Base-by-base conservation (phyloP, 2,113 vertebrate species). In the Athene noctua region DNA sequence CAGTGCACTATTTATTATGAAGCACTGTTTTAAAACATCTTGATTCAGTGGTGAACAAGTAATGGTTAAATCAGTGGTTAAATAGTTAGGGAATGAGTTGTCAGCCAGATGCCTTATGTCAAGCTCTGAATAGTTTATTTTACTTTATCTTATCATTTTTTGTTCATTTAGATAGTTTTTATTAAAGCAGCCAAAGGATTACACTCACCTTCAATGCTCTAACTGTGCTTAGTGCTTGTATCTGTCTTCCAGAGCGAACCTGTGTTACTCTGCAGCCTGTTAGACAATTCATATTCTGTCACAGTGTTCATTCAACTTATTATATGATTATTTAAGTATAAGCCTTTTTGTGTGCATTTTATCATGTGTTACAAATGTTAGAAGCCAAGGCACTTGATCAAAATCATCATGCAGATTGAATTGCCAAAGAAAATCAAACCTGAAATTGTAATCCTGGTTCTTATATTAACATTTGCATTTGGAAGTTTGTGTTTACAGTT, bases 221-320 rank as follows among this genome's bases (percentile, higher is more conserved):
- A 46, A 75, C 44, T 54, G 57, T 2, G 3, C 40, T 79, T 34
- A 51, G 38, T 58, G n/a, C 49, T 87, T 61, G 36, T 71, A 75
- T 93, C 44, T 80, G 44, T 85, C 61, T 94, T 81, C n/a, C 61
- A 78, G 57, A 58, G 40, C 81, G 61, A 93, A 79, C 34, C 46
- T 72, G 19, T 52, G n/a, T 88, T 66, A 20, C 36, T 86, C 72
- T 90, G 52, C 72, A 78, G 46, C 55, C 46, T 57, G 51, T n/a
- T 73, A 91, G 94, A 68, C 80, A 93, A 94, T 91, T 95, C 49
- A 65, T 61, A 67, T 55, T 65, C 72, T 79, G 38, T 72, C 86
- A 80, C 61, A 91, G 57, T 2, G 0, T 68, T 40, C 65, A 66
- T 92, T 91, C 72, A 42, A 72, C 26, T 90, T 80, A 72, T 21